Base-by-base conservation (phyloP, 2,113 vertebrate species). In the Hemibagrus wyckioides region DNA sequence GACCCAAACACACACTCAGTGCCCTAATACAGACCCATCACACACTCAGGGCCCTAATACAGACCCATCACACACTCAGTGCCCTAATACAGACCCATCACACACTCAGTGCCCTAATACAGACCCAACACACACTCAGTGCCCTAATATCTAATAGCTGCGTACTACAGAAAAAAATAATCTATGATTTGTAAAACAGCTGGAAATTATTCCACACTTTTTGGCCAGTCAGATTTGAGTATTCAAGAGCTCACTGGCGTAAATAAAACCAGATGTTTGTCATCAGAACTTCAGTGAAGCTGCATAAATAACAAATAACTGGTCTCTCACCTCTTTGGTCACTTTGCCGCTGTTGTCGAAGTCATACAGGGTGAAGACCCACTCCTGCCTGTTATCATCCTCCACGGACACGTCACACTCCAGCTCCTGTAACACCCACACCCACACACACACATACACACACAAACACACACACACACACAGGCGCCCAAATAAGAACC, bases 301-400 rank as follows among this genome's bases (percentile, higher is more conserved):
- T 71, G n/a, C 7, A 1, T 75, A 48, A 73, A 73, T 73, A 73
- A 76, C 48, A 48, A 19, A n/a, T 7, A 19, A 0, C 25, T 21
- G 41, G 59, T 52, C 8, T 61, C 82, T 56, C 88, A 96, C 96
- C 95, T 97, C 96, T 90, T 96, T 95, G 86, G 96, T 96, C 87
- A 97, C 96, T 94, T 94, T 96, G 59, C 96, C 96, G 11, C 96
- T 95, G 94, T 96, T 96, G 94, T 97, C 95, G 65, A 97, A 96
- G 92, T 96, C 95, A 0, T 97, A 97, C 44, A 97, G 95, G 0
- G 95, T 96, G 92, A 97, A 96, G 48, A 96, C 95, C 96, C 96
- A 97, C 90, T 97, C 96, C 91, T 97, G 96, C 10, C 93, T 94
- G 89, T 94, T 95, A 88, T 95, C 95, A 14, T 95, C 96, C 90